phyloP scores from a whole-genome alignment of 1,140 invertebrate genomes.

The Cotesia vestalis region DNA sequence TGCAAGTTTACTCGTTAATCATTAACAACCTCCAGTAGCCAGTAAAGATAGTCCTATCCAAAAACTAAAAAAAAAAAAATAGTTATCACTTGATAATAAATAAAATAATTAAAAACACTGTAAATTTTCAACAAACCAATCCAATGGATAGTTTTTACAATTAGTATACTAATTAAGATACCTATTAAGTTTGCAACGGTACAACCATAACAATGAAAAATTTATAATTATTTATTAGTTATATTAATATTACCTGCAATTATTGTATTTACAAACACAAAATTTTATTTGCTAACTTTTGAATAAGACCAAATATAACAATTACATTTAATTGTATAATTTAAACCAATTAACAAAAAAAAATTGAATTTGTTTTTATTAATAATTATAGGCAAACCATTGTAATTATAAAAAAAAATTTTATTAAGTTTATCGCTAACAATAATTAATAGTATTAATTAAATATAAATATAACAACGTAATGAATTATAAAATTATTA shows the following conservation, averaged over 20 bases:
- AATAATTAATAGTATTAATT: too few relatives aligned
- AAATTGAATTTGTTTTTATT: too few relatives aligned
- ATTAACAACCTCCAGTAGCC: background rate
- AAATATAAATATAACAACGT: too few relatives aligned
- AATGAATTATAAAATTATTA: too few relatives aligned
- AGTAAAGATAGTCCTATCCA: background rate
- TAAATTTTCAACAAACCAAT: background rate
- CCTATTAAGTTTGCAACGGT: conserved; percentile 13
- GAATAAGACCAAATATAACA: too few relatives aligned
- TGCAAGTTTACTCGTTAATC: background rate
- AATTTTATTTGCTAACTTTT: too few relatives aligned
- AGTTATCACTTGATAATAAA: conserved; percentile 1
- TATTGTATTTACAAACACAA: too few relatives aligned
- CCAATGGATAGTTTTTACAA: background rate
- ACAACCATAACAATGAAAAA: background rate
- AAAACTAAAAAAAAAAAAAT: background rate
- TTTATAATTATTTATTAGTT: background rate
- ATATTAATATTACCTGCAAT: background rate
- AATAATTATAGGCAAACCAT: too few relatives aligned
- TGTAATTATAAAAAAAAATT: too few relatives aligned
- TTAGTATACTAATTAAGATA: background rate
- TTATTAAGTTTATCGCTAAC: too few relatives aligned
- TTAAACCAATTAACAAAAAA: too few relatives aligned
- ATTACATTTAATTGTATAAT: too few relatives aligned
- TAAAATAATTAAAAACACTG: background rate